Conservation (phyloP, 2,888 invertebrate genomes). For the Chaetogeoica ovagalla region DNA sequence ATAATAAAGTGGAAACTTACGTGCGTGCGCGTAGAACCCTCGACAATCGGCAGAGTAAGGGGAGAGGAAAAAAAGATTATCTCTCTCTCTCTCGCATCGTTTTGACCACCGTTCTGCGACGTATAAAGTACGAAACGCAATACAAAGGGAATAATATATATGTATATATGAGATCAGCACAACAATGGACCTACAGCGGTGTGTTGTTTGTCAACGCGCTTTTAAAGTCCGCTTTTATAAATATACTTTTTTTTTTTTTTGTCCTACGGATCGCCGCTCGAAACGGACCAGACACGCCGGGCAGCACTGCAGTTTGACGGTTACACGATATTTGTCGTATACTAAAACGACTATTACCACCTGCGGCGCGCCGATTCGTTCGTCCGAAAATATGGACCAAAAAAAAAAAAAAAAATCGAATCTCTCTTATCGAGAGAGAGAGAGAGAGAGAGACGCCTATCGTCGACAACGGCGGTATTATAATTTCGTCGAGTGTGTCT, state of each 20-base stretch:
- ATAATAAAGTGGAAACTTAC: conserved; percentile 24
- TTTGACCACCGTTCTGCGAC: conserved; percentile 21
- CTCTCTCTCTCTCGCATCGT: conserved; percentile 37
- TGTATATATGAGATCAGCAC: too few relatives aligned
- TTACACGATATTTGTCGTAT: too few relatives aligned
- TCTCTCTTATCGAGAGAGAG: conserved; percentile 15
- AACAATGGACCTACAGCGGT: neutral
- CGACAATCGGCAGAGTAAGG: neutral
- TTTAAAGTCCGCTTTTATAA: conserved; percentile 48
- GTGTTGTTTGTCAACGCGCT: conserved; percentile 48
- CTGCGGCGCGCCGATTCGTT: conserved; percentile 25
- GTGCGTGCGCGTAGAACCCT: neutral
- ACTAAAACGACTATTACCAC: neutral
- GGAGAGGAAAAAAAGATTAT: conserved; percentile 3
- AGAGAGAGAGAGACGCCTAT: neutral
- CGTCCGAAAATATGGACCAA: neutral
- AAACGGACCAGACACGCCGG: too few relatives aligned
- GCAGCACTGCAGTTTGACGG: too few relatives aligned
- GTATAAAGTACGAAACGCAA: too few relatives aligned
- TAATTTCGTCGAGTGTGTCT: conserved; percentile 43
- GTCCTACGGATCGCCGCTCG: neutral
- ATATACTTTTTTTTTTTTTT: neutral
- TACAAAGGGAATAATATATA: conserved; percentile 18
- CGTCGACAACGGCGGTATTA: conserved; percentile 32
- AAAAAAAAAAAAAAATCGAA: conserved; percentile 7